Conservation (phyloP, 2,797 vertebrate genomes). For the Acanthurus tractus region DNA sequence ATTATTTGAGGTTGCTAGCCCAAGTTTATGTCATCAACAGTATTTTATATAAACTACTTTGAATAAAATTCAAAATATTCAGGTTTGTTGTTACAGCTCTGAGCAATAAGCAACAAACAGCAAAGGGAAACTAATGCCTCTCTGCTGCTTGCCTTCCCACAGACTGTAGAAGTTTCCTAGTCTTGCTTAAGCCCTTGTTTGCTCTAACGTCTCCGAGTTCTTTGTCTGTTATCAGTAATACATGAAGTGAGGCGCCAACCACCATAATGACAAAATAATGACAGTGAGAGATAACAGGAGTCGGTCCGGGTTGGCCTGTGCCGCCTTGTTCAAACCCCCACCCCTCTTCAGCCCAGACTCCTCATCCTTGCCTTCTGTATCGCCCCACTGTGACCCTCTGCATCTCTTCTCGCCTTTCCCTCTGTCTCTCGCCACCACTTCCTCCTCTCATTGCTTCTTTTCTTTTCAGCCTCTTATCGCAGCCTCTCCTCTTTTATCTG, state of each 20-base stretch:
- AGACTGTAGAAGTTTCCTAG: constrained; percentile 52
- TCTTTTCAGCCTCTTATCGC: constrained; percentile 55
- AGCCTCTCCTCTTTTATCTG: constrained; percentile 48
- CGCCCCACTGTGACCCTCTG: constrained; percentile 47
- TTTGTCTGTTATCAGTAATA: constrained; percentile 81
- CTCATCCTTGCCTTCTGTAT: constrained; percentile 58
- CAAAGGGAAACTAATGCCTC: constrained; percentile 37
- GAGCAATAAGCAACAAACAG: constrained; percentile 30
- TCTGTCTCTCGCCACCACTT: constrained; percentile 36
- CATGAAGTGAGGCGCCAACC: constrained; percentile 75
- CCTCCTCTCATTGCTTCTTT: constrained; percentile 52
- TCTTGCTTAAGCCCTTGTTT: constrained; percentile 65
- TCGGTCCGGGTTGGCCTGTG: constrained; percentile 63
- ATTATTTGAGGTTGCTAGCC: constrained; percentile 19
- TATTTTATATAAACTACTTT: constrained; percentile 28
- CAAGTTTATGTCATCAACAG: background rate
- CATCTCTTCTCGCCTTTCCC: constrained; percentile 36
- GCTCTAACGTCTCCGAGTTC: constrained; percentile 60
- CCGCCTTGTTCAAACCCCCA: constrained; percentile 42
- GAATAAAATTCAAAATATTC: constrained; percentile 28
- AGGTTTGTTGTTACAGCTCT: constrained; percentile 30
- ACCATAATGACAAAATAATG: constrained; percentile 84
- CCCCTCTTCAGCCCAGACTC: constrained; percentile 52
- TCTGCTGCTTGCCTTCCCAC: constrained; percentile 19
- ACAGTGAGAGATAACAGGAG: constrained; percentile 76